Conservation (phyloP, 2,888 invertebrate species). For the Zeuzera pyrina region DNA sequence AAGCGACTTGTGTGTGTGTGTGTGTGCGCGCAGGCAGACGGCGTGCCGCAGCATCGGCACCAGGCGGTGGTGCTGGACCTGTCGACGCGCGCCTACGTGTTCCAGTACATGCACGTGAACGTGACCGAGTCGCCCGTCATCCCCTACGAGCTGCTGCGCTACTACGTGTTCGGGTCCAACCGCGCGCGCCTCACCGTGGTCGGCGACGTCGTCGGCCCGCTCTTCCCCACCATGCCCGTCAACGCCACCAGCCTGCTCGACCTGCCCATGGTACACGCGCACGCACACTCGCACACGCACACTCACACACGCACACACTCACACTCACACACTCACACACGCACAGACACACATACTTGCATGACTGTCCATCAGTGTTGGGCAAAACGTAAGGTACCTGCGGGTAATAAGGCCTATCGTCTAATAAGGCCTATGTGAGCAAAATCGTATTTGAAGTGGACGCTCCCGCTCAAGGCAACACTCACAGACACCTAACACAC, state of each 20-base stretch:
- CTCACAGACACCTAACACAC: too few species aligned
- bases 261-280: conserved; percentile 81
- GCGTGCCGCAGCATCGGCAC: conserved; percentile 92
- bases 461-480: too few species aligned
- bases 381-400: too few species aligned
- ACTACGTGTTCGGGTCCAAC: conserved; percentile 96
- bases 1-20: too few species aligned
- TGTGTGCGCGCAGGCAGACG: conserved; percentile 93
- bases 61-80: conserved; percentile 93
- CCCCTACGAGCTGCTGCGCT: conserved; percentile 87
- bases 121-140: conserved; percentile 94
- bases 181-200: conserved; percentile 86
- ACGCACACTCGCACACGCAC: too few species aligned
- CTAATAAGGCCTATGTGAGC: too few species aligned
- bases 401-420: too few species aligned
- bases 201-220: conserved; percentile 94
- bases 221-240: conserved; percentile 93
- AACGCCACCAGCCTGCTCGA: conserved; percentile 86
- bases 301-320: too few species aligned
- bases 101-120: conserved; percentile 97
- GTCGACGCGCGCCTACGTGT: conserved; percentile 90
- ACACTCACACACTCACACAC: too few species aligned
- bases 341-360: too few species aligned
- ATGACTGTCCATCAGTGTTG: too few species aligned
- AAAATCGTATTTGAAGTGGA: too few species aligned